These are phyloP conservation scores for Allolobophora icterica DNA, from an alignment of 2,888 invertebrate species.

Conservation along the genomic window DNA sequence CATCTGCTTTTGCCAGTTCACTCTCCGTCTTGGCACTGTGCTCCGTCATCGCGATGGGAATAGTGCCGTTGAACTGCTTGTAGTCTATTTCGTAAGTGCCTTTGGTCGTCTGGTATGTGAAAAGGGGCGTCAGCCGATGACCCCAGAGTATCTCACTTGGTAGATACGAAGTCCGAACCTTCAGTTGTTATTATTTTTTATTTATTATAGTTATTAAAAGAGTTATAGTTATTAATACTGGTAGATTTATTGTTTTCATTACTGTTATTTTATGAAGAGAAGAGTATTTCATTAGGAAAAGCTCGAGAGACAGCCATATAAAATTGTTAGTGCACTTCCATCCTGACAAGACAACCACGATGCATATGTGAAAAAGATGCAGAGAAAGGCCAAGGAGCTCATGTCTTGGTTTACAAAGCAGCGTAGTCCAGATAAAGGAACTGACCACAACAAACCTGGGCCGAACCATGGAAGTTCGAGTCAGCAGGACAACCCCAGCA, in stretches of 20 bases:
- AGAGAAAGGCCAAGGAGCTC: no score
- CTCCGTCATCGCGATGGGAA: conserved; percentile 68
- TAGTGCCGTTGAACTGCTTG: conserved; percentile 63
- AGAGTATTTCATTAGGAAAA: no score
- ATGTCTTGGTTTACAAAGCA: no score
- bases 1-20: not conserved
- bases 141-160: conserved; percentile 67
- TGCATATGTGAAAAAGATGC: no score
- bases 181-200: not conserved
- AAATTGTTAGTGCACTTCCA: no score
- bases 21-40: conserved; percentile 40
- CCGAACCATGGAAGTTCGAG: no score
- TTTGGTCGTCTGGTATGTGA: conserved; percentile 65
- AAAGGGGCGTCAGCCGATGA: conserved; percentile 63
- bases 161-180: conserved; percentile 68
- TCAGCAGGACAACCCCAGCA: no score
- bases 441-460: no score
- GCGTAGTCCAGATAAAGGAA: no score
- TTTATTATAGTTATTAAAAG: not conserved
- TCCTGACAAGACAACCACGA: no score
- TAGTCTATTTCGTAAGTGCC: conserved; percentile 65
- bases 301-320: no score
- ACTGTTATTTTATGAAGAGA: not conserved
- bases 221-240: not conserved
- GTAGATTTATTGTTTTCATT: not conserved